These are phyloP conservation scores for Thymelicus acteon DNA, from an alignment of 2,888 invertebrate genomes.

Conservation along the genomic window DNA sequence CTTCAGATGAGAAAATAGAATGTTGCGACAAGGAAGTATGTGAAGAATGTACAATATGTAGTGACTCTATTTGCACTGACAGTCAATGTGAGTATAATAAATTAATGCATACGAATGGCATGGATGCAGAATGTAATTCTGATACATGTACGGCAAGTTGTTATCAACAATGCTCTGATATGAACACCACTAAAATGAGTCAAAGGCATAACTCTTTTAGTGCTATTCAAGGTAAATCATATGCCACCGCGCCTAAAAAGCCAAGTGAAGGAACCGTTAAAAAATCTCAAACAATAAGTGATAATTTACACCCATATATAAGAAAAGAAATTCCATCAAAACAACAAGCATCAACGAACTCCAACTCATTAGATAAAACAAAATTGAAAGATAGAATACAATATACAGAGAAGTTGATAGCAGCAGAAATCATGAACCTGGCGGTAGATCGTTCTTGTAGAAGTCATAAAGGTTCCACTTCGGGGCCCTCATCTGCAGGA, in stretches of 20 bases:
- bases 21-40: slow-evolving; percentile 82
- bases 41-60: slow-evolving; percentile 81
- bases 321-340: slow-evolving; percentile 76
- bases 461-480: slow-evolving; percentile 62
- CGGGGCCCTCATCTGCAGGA: slow-evolving; percentile 55
- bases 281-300: slow-evolving; percentile 77
- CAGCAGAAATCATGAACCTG: slow-evolving; percentile 78
- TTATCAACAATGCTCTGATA: slow-evolving; percentile 70
- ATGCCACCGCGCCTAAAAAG: slow-evolving; percentile 59
- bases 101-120: slow-evolving; percentile 74
- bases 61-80: slow-evolving; percentile 80
- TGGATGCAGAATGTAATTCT: slow-evolving; percentile 74
- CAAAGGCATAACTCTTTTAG: slow-evolving; percentile 81
- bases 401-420: slow-evolving; percentile 78
- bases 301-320: slow-evolving; percentile 80
- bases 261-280: slow-evolving; percentile 70
- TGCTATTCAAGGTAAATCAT: slow-evolving; percentile 74
- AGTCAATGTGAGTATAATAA: slow-evolving; percentile 81
- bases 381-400: slow-evolving; percentile 77
- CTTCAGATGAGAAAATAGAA: slow-evolving; percentile 78
- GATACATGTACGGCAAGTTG: slow-evolving; percentile 76
- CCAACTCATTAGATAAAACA: slow-evolving; percentile 60
- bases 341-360: slow-evolving; percentile 57
- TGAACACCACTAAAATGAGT: slow-evolving; percentile 61
- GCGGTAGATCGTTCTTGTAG: slow-evolving; percentile 73